phyloP scores from a whole-genome alignment of 2,797 vertebrate genomes.

The Halcyon leucocephala region DNA sequence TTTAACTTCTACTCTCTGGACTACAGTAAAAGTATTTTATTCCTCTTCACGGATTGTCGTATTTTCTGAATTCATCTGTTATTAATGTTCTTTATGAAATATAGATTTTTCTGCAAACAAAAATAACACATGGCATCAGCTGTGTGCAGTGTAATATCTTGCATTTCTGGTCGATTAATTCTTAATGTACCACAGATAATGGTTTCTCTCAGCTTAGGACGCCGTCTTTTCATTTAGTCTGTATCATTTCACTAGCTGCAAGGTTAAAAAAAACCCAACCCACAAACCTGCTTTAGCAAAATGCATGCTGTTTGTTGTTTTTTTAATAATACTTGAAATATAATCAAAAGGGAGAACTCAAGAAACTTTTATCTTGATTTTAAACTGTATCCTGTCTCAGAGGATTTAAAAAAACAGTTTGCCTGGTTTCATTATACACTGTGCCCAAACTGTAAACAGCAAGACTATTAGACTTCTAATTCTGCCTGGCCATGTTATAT shows the following conservation, averaged over 20 bases:
- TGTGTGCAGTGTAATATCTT: slow-evolving; percentile 61
- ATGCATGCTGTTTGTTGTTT: background rate
- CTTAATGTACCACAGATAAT: slow-evolving; percentile 76
- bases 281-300: slow-evolving; percentile 10
- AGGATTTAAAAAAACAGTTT: background rate
- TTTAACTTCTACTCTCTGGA: slow-evolving; percentile 27
- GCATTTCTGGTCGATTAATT: slow-evolving; percentile 72
- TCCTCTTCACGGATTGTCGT: slow-evolving; percentile 11
- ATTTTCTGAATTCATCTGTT: slow-evolving; percentile 55
- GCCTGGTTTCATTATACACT: background rate
- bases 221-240: slow-evolving; percentile 42
- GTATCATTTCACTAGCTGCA: slow-evolving; percentile 51
- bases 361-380: slow-evolving; percentile 4
- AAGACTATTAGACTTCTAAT: background rate
- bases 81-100: slow-evolving; percentile 70
- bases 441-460: background rate
- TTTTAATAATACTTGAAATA: background rate
- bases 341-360: background rate
- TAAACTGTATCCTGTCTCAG: background rate
- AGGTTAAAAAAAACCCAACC: background rate
- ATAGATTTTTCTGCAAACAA: slow-evolving; percentile 71
- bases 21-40: slow-evolving; percentile 38
- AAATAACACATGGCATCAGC: slow-evolving; percentile 68
- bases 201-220: slow-evolving; percentile 67
- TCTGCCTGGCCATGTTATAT: background rate